These are phyloP conservation scores for Apostichopus leukothele DNA, from an alignment of 53 echinoderm and acorn worm genomes.

Conservation along the genomic window DNA sequence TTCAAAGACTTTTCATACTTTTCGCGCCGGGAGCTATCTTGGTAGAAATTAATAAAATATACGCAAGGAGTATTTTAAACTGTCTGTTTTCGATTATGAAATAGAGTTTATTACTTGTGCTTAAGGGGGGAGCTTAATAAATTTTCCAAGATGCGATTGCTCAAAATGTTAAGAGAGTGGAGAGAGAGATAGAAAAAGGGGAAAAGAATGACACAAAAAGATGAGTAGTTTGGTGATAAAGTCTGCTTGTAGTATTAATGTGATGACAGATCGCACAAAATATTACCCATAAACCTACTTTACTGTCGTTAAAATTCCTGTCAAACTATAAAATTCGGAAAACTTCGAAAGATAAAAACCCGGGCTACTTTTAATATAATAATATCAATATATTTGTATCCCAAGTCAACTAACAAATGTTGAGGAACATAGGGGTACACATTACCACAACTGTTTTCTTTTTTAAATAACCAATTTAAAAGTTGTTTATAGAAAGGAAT, in stretches of 20 bases:
- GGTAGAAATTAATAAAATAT: conserved; percentile 39
- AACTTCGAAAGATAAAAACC: too few relatives aligned
- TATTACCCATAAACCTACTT: not conserved
- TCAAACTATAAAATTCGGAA: not conserved
- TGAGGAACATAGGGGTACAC: too few relatives aligned
- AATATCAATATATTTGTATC: too few relatives aligned
- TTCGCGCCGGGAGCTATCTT: conserved; percentile 18
- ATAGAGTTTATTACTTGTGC: conserved; percentile 25
- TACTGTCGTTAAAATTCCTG: conserved; percentile 18
- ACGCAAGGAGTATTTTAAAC: conserved; percentile 16
- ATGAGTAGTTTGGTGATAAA: conserved; percentile 10
- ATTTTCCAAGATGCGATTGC: conserved; percentile 16
- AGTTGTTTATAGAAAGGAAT: too few relatives aligned
- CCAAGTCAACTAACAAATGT: too few relatives aligned
- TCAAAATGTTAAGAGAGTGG: conserved; percentile 9
- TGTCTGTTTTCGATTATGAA: conserved; percentile 35
- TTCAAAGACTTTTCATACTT: conserved; percentile 15
- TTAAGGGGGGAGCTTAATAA: conserved; percentile 38
- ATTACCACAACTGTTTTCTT: too few relatives aligned
- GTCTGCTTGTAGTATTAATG: conserved; percentile 4
- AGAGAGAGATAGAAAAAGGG: not conserved
- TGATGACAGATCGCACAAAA: conserved; percentile 11
- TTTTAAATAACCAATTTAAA: too few relatives aligned
- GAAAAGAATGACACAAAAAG: not conserved
- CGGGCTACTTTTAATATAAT: too few relatives aligned